These are phyloP conservation scores for Sebastes nivosus DNA, from an alignment of 2,797 vertebrate genomes.

Conservation along the genomic window DNA sequence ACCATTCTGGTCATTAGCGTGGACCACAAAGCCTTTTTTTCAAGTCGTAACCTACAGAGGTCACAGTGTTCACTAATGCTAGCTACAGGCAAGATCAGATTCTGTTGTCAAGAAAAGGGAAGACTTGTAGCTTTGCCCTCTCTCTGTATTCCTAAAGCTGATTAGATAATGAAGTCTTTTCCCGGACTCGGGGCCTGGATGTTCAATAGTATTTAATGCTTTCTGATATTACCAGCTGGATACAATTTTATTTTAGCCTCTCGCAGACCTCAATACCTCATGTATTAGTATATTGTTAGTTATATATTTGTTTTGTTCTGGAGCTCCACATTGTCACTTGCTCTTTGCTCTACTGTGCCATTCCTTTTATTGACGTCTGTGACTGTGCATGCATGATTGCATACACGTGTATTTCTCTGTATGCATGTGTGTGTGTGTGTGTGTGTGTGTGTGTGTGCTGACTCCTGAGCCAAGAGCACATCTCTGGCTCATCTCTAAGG, in stretches of 20 bases:
- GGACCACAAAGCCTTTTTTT: slow-evolving; percentile 33
- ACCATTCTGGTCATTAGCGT: slow-evolving; percentile 64
- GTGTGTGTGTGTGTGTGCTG: background rate
- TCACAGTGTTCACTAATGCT: slow-evolving; percentile 67
- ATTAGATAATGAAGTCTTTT: slow-evolving; percentile 58
- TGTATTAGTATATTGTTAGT: slow-evolving; percentile 12
- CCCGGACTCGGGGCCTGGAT: slow-evolving; percentile 4
- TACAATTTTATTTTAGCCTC: background rate
- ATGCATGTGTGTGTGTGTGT: background rate
- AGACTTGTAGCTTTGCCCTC: slow-evolving; percentile 40
- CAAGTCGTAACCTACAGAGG: slow-evolving; percentile 58
- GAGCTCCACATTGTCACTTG: slow-evolving; percentile 14
- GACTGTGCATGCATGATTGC: slow-evolving; percentile 15
- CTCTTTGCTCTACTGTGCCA: slow-evolving; percentile 10
- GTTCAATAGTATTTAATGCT: slow-evolving; percentile 1
- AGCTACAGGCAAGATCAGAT: slow-evolving; percentile 51
- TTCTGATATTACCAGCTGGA: slow-evolving; percentile 12
- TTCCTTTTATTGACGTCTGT: slow-evolving; percentile 30
- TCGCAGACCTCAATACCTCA: background rate
- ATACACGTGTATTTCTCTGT: background rate
- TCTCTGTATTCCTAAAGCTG: slow-evolving; percentile 58
- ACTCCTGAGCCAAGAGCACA: slow-evolving; percentile 49
- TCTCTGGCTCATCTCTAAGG: slow-evolving; percentile 62
- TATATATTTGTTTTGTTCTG: slow-evolving; percentile 36
- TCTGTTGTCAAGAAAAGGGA: slow-evolving; percentile 52